Conservation (phyloP, 2,113 vertebrate species). For the Mionectes macconnelli region DNA sequence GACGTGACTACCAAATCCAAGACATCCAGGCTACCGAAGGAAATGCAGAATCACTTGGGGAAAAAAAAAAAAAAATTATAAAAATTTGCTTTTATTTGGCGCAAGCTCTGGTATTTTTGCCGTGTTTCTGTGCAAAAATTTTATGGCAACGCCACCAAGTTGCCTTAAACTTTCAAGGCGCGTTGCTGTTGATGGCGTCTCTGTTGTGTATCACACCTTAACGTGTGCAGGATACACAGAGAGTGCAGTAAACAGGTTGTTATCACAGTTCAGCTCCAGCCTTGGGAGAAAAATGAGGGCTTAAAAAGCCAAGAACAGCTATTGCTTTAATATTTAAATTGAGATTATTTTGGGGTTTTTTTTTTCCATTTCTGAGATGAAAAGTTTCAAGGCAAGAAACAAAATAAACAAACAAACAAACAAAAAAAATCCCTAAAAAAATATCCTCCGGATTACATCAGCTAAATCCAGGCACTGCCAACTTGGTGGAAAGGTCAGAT, state of each 20-base stretch:
- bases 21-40: constrained; percentile 5
- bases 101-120: neutral
- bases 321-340: constrained; percentile 44
- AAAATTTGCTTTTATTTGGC: neutral
- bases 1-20: neutral
- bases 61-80: neutral
- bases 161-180: constrained; percentile 28
- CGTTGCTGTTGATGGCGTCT: neutral
- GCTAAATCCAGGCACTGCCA: neutral
- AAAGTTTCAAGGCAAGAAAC: constrained; percentile 40
- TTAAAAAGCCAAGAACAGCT: constrained; percentile 3
- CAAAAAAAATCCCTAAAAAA: neutral
- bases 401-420: neutral
- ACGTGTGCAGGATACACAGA: neutral
- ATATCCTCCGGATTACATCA: neutral
- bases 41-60: constrained; percentile 3
- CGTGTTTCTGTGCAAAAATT: neutral
- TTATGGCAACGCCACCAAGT: neutral
- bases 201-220: constrained; percentile 1
- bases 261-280: neutral
- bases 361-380: neutral
- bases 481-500: neutral
- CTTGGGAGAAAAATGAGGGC: neutral
- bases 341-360: too few relatives aligned
- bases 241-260: neutral